Evolutionary conservation across 1,140 invertebrate genomes (phyloP).

Genomic region (Drosophila arizonae): DNA sequence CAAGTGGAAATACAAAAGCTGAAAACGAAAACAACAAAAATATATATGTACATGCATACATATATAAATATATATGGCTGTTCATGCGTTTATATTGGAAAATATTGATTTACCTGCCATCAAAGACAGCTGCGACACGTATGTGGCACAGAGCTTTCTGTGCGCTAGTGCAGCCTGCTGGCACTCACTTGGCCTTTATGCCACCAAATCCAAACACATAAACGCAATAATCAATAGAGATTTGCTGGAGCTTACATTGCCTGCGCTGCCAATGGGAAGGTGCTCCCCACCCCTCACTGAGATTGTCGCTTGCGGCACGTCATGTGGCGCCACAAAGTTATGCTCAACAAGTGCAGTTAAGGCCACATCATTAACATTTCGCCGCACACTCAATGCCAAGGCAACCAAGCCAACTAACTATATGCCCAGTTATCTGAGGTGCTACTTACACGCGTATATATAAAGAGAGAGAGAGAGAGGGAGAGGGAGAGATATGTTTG

Average conservation of each 20-base stretch:
- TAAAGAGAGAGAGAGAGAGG: not conserved
- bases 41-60: not conserved
- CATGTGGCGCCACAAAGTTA: constrained; percentile 27
- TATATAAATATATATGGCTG: constrained; percentile 40
- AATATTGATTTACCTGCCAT: constrained; percentile 80
- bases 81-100: constrained; percentile 74
- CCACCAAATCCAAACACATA: constrained; percentile 53
- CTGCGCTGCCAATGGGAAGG: constrained; percentile 11
- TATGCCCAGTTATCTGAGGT: not conserved
- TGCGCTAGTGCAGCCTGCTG: not conserved
- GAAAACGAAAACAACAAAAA: constrained; percentile 24
- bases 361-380: constrained; percentile 75
- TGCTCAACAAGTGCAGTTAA: constrained; percentile 75
- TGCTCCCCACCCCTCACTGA: constrained; percentile 7
- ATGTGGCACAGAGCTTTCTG: not conserved
- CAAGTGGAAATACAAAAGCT: constrained; percentile 7
- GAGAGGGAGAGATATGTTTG: not conserved
- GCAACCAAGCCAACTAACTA: constrained; percentile 31
- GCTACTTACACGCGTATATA: constrained; percentile 6
- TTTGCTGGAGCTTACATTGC: constrained; percentile 52
- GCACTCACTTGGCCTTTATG: constrained; percentile 43
- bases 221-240: constrained; percentile 77
- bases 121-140: constrained; percentile 68
- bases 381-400: constrained; percentile 59
- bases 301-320: constrained; percentile 31